A percentile compares a stretch with the other conserved stretches of the same genome.
Conservation (phyloP, 2,113 vertebrate species). For the Diglossa brunneiventris region DNA sequence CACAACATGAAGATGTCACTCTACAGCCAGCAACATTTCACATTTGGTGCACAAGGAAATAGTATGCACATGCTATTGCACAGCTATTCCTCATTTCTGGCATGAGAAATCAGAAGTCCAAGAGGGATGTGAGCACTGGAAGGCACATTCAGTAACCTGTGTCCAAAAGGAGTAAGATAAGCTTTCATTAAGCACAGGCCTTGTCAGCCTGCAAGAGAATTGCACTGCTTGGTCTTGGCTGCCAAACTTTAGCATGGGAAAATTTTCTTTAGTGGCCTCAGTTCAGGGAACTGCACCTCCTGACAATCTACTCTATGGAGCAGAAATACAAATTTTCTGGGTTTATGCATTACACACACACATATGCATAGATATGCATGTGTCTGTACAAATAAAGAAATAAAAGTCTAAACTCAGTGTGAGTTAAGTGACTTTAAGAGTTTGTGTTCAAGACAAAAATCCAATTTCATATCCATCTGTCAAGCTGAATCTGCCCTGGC, state of each 20-base stretch:
- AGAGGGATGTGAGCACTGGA: not conserved
- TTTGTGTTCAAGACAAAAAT: not conserved
- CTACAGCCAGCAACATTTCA: not conserved
- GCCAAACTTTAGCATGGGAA: not conserved
- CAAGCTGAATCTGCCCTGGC: not conserved
- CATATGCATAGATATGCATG: not conserved
- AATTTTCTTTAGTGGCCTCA: not conserved
- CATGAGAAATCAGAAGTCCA: not conserved
- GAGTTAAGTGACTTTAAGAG: not conserved
- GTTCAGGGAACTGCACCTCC: not conserved
- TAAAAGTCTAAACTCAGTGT: not conserved
- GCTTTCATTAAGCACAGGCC: not conserved
- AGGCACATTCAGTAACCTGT: not conserved
- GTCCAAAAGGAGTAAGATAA: not conserved
- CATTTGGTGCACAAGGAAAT: not conserved
- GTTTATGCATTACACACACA: not conserved
- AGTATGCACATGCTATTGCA: not conserved
- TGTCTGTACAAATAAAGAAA: not conserved
- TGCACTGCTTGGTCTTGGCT: fast-evolving
- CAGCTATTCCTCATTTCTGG: not conserved
- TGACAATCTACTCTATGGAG: not conserved
- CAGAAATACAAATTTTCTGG: not conserved
- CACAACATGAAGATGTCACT: not conserved
- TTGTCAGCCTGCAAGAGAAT: not conserved
- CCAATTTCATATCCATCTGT: slow-evolving; percentile 15